phyloP scores from a whole-genome alignment of 2,797 vertebrate genomes.

The Sebastolobus alascanus region DNA sequence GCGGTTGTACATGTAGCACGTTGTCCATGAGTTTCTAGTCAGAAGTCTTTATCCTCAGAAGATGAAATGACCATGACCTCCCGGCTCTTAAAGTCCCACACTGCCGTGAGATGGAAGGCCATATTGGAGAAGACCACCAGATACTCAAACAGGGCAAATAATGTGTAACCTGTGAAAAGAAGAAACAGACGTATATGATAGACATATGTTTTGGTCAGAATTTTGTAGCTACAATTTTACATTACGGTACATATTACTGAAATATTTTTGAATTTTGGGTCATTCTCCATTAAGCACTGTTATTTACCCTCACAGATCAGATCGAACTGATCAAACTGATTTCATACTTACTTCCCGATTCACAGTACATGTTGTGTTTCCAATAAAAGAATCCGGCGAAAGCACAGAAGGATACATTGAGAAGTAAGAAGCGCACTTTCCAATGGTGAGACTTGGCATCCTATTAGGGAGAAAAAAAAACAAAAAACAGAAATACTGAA shows the following conservation, averaged over 20 bases:
- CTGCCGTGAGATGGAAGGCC: constrained; percentile 96
- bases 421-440: constrained; percentile 89
- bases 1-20: constrained; percentile 10
- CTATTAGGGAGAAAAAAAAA: constrained; percentile 67
- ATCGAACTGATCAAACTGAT: neutral
- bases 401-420: constrained; percentile 86
- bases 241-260: neutral
- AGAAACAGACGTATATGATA: neutral
- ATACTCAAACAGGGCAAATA: constrained; percentile 94
- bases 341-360: constrained; percentile 89
- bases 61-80: constrained; percentile 90
- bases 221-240: neutral
- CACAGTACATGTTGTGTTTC: constrained; percentile 93
- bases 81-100: constrained; percentile 93
- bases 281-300: neutral
- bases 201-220: neutral
- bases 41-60: constrained; percentile 91
- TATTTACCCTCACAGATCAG: neutral
- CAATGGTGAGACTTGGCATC: constrained; percentile 90
- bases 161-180: constrained; percentile 87
- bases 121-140: constrained; percentile 94
- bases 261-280: neutral
- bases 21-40: constrained; percentile 56
- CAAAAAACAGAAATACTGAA: neutral
- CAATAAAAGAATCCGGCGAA: constrained; percentile 88